Percentiles rank a stretch among this genome's conserved stretches.
phyloP scores from a whole-genome alignment of 2,888 invertebrate genomes.

The Entomobrya multifasciata region DNA sequence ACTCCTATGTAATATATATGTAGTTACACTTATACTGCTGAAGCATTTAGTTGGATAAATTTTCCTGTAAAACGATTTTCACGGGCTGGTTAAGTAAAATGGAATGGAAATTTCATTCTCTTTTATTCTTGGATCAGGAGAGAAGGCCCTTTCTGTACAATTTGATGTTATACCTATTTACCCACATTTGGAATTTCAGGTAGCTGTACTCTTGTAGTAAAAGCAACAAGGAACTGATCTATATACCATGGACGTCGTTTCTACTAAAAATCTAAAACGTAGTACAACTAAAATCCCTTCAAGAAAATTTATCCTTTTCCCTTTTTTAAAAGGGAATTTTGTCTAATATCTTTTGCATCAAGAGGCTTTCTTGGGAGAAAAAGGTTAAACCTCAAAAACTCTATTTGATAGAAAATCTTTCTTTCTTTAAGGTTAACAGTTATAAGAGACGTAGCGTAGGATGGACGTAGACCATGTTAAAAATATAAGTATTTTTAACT shows the following conservation, averaged over 20 bases:
- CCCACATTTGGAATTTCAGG: constrained; percentile 25
- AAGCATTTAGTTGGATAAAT: constrained; percentile 40
- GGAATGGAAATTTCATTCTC: constrained; percentile 51
- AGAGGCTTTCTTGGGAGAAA: too few species aligned
- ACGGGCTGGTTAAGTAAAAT: constrained; percentile 33
- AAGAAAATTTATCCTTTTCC: constrained; percentile 53
- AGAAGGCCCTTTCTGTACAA: neutral
- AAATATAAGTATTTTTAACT: too few species aligned
- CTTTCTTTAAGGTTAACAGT: too few species aligned
- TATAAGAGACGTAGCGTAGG: too few species aligned
- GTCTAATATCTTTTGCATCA: constrained; percentile 20
- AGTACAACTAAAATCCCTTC: constrained; percentile 34
- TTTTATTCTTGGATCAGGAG: constrained; percentile 12
- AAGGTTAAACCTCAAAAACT: constrained; percentile 3
- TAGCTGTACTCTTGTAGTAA: neutral
- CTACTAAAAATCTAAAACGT: neutral
- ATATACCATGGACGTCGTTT: neutral
- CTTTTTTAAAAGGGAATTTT: constrained; percentile 51
- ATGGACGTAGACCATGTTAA: too few species aligned
- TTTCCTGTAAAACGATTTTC: constrained; percentile 48
- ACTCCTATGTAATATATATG: neutral
- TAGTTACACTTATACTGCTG: neutral
- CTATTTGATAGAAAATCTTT: neutral
- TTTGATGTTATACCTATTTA: neutral
- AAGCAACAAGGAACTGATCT: constrained; percentile 13